Base-by-base conservation (phyloP, 2,888 invertebrate genomes). In the Caenorhabditis drosophilae region DNA sequence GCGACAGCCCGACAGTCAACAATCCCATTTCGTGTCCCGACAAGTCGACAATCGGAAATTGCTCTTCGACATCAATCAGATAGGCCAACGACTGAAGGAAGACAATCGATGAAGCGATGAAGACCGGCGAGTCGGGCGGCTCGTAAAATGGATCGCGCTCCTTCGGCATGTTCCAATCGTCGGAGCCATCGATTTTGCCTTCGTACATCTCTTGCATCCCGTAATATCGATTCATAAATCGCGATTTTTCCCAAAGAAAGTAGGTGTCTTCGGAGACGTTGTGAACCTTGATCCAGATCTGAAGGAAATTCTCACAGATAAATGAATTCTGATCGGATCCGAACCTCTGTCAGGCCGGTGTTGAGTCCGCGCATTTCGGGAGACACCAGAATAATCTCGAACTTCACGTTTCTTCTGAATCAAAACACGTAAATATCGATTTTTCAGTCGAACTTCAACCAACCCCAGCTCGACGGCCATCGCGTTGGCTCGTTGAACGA, bases 151-250 rank as follows among this genome's bases (percentile, higher is more conserved):
- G 88, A 79, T 88, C 87, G 44, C 85, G 81, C 12, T 86, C 86
- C 86, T 84, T 84, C 11, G 86, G 84, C 41, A 85, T 69, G 52
- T 87, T 84, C 85, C 86, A 86, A 34, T 84, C 83, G 9, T 85
- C 84, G 23, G 86, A 85, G 9, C 86, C 87, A 36, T 87, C 86
- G 66, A 84, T 84, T 75, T 85, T 87, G 52, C 86, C 86, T 67
- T 85, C 84, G 71, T 86, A 88, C 85, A 88, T 86, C 75, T 88
- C 87, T 74, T 87, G 86, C 87, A 88, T 88, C 47, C 86, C 83
- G 72, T 85, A 87, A 70, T 87, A 76, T 18, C 73, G 18, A 77
- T 86, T 86, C 45, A 86, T 76, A 79, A 88, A 88, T 66, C 87
- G 86, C 41, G 85, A 84, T 63, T 85, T 84, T 22, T 85, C 82